These are phyloP conservation scores for Drosophila suzukii DNA, from an alignment of 1,140 invertebrate genomes.

Conservation along the genomic window DNA sequence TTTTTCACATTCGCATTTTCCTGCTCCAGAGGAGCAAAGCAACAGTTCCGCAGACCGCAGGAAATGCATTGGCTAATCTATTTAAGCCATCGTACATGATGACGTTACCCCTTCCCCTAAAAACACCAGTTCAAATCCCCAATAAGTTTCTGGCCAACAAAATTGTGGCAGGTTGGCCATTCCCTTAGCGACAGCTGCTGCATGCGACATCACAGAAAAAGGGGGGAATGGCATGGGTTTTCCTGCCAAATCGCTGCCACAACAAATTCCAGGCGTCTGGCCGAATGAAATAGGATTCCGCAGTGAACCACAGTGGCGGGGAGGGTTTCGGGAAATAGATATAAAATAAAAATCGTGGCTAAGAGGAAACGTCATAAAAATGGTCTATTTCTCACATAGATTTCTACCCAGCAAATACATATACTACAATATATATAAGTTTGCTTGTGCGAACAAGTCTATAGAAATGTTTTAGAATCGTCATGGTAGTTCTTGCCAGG, in stretches of 20 bases:
- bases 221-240: conserved; percentile 3
- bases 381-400: conserved; percentile 39
- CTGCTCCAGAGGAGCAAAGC: conserved; percentile 6
- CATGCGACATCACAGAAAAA: conserved; percentile 32
- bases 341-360: conserved; percentile 31
- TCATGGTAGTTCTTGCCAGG: conserved; percentile 16
- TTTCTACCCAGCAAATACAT: conserved; percentile 17
- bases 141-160: conserved; percentile 35
- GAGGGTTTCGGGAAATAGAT: not conserved
- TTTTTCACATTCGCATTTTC: not conserved
- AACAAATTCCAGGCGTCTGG: conserved; percentile 50
- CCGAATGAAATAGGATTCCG: conserved; percentile 55
- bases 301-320: conserved; percentile 17
- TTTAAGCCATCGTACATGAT: conserved; percentile 58
- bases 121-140: too few relatives aligned
- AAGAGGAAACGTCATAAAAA: conserved; percentile 50
- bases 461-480: conserved; percentile 18
- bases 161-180: conserved; percentile 45
- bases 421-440: conserved; percentile 13
- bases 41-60: conserved; percentile 38
- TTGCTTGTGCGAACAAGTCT: not conserved
- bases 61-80: conserved; percentile 55
- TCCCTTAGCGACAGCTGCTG: conserved; percentile 34
- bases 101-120: not conserved
- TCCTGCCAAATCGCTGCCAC: conserved; percentile 52